Conservation (phyloP, 2,888 invertebrate genomes). For the Chloroclysta siterata region DNA sequence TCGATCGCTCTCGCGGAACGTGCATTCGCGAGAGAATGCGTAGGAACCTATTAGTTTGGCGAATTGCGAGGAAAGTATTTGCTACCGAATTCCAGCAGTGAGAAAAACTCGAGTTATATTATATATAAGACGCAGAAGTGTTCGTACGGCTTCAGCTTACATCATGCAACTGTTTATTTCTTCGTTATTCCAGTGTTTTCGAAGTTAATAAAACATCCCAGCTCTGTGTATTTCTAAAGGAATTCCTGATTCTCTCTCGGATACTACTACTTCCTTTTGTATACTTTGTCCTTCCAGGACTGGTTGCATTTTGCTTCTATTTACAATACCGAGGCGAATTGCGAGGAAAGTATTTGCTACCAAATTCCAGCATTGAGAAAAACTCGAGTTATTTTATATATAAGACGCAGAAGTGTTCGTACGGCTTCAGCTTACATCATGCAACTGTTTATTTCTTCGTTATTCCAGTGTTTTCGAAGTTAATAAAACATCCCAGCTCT, state of each 20-base stretch:
- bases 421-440: no score
- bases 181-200: not conserved
- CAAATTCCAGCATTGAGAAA: constrained; percentile 12
- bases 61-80: constrained; percentile 18
- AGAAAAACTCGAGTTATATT: not conserved
- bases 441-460: no score
- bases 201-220: not conserved
- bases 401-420: no score
- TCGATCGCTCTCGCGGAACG: constrained; percentile 35
- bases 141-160: no score
- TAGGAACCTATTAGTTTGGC: constrained; percentile 20
- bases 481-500: not conserved
- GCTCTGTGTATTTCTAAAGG: constrained; percentile 1
- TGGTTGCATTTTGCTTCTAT: not conserved
- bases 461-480: not conserved
- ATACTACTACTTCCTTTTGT: constrained; percentile 1
- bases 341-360: constrained; percentile 19
- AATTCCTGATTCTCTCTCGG: constrained; percentile 6
- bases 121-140: no score
- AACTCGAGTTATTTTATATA: not conserved
- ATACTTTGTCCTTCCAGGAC: constrained; percentile 2
- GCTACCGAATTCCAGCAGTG: constrained; percentile 11
- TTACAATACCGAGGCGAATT: not conserved
- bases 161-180: no score
- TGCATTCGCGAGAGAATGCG: constrained; percentile 24